Evolutionary conservation across 2,888 invertebrate species (phyloP).

Genomic region (Amorpha juglandis): DNA sequence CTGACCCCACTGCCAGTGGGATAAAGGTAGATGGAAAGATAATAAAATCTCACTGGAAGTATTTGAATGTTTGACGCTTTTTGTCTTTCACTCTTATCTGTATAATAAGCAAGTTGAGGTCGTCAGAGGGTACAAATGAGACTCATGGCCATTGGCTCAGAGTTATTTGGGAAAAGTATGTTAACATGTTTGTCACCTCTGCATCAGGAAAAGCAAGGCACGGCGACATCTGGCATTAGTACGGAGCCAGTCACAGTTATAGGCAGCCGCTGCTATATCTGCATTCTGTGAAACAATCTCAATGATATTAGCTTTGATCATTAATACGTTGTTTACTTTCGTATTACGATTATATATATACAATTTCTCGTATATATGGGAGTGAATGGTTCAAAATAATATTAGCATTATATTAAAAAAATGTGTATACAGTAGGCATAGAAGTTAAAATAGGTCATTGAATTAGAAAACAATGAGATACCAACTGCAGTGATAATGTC

Average conservation of each 20-base stretch:
- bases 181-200: conserved; percentile 51
- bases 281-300: conserved; percentile 59
- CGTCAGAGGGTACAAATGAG: neutral
- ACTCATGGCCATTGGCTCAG: neutral
- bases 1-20: too few species aligned
- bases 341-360: too few species aligned
- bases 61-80: neutral
- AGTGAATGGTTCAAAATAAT: conserved; percentile 24
- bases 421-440: neutral
- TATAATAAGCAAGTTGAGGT: neutral
- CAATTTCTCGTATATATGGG: too few species aligned
- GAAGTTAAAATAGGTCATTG: neutral
- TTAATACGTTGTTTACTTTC: neutral
- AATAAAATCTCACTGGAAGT: neutral
- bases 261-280: conserved; percentile 67
- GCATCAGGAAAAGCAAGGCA: conserved; percentile 67
- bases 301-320: neutral
- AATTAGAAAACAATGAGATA: conserved; percentile 30
- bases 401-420: conserved; percentile 4
- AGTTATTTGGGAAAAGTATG: conserved; percentile 13
- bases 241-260: conserved; percentile 73
- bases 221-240: conserved; percentile 68
- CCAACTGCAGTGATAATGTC: conserved; percentile 74
- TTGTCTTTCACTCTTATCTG: neutral
- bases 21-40: too few species aligned